A percentile compares a stretch with the other conserved stretches of the same genome.
Conservation (phyloP, 2,888 invertebrate genomes). For the Ypsolopha sequella region DNA sequence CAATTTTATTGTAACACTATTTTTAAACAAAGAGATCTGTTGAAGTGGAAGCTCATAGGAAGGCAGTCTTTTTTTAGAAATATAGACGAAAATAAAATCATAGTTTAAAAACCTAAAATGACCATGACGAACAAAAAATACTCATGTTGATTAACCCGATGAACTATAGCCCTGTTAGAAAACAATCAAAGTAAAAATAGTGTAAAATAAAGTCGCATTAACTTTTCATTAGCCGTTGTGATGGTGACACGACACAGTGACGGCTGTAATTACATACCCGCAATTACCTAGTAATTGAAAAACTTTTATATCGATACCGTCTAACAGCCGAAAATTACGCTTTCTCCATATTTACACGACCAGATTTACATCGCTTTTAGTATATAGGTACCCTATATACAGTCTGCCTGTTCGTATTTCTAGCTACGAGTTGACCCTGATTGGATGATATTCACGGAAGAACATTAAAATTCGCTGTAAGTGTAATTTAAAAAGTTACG, state of each 20-base stretch:
- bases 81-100: no score
- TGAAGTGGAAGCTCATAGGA: no score
- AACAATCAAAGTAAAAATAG: not conserved
- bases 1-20: no score
- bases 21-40: no score
- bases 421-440: no score
- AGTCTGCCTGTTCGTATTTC: no score
- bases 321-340: conserved; percentile 52
- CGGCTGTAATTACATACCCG: conserved; percentile 31
- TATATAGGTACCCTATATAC: no score
- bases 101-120: no score
- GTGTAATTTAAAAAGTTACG: conserved; percentile 40
- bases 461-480: conserved; percentile 4
- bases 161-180: no score
- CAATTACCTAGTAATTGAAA: conserved; percentile 61
- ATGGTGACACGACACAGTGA: conserved; percentile 12
- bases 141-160: no score
- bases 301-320: conserved; percentile 56
- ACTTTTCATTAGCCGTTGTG: conserved; percentile 25
- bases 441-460: conserved; percentile 23
- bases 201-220: conserved; percentile 19
- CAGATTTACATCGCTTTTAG: conserved; percentile 51
- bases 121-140: no score
- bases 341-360: conserved; percentile 42
- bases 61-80: no score